A percentile compares a stretch with the other conserved stretches of the same genome.
phyloP scores from a whole-genome alignment of 1,140 invertebrate genomes.

The Belonocnema kinseyi region DNA sequence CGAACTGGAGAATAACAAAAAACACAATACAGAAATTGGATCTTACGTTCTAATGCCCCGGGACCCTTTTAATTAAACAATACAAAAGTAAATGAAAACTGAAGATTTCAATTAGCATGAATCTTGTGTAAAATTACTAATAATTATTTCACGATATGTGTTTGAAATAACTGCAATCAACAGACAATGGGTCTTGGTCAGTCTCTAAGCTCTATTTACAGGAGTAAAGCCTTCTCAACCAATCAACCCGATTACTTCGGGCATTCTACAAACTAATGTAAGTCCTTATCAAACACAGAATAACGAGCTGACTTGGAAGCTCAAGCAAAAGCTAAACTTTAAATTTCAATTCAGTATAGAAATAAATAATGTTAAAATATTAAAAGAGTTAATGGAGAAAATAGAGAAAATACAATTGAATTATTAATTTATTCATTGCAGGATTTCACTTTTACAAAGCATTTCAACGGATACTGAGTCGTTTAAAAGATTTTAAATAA shows the following conservation, averaged over 20 bases:
- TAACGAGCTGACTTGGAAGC: background rate
- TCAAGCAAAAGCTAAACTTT: background rate
- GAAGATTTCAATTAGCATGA: too few relatives aligned
- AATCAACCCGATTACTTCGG: constrained; percentile 39
- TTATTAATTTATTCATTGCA: too few relatives aligned
- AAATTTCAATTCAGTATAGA: background rate
- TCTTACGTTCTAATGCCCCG: too few relatives aligned
- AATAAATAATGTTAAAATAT: too few relatives aligned
- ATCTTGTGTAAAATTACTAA: background rate
- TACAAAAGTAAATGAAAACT: too few relatives aligned
- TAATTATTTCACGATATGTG: background rate
- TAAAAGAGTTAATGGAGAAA: too few relatives aligned
- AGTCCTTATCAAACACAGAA: constrained; percentile 42
- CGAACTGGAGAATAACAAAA: too few relatives aligned
- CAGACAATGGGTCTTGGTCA: background rate
- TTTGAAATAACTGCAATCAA: background rate
- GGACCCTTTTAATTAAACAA: background rate
- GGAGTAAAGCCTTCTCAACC: constrained; percentile 1
- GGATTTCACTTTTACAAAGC: too few relatives aligned
- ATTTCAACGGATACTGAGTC: too few relatives aligned
- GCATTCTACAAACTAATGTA: constrained; percentile 42
- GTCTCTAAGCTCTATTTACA: constrained; percentile 11
- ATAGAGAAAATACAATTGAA: too few relatives aligned
- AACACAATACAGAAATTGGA: too few relatives aligned
- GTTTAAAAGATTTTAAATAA: too few relatives aligned